phyloP scores from a whole-genome alignment of 1,140 invertebrate genomes.

The Triops longicaudatus region DNA sequence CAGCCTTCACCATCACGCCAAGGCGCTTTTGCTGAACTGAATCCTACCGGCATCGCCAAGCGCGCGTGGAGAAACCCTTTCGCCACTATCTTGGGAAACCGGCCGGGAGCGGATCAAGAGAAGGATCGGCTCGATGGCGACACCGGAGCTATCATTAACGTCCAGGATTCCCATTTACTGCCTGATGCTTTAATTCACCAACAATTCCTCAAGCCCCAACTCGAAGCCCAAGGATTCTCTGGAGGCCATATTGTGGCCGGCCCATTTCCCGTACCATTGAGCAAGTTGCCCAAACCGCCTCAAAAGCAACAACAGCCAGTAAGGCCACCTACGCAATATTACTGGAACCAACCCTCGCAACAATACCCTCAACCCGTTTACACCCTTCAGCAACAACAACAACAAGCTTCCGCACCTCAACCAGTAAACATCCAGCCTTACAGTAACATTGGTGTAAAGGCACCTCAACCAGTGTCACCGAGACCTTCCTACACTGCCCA shows the following conservation, averaged over 20 bases:
- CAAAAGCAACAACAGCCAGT: slow-evolving; percentile 12
- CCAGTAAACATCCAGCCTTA: not conserved
- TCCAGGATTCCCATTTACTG: slow-evolving; percentile 21
- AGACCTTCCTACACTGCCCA: not conserved
- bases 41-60: slow-evolving; percentile 8
- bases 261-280: slow-evolving; percentile 28
- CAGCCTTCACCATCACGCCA: not conserved
- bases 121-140: not conserved
- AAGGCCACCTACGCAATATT: not conserved
- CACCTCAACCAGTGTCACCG: not conserved
- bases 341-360: not conserved
- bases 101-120: not conserved
- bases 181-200: slow-evolving; percentile 28
- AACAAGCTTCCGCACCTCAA: not conserved
- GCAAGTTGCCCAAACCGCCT: slow-evolving; percentile 26
- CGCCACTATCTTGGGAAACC: slow-evolving; percentile 20
- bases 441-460: not conserved
- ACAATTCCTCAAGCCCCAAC: slow-evolving; percentile 28
- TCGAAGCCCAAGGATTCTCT: slow-evolving; percentile 28
- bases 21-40: not conserved
- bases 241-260: slow-evolving; percentile 28
- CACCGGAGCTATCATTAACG: not conserved
- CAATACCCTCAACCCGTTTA: slow-evolving; percentile 21
- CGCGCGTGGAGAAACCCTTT: slow-evolving; percentile 19
- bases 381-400: slow-evolving; percentile 17